A percentile compares a stretch with the other conserved stretches of the same genome.
Conservation (phyloP, 2,797 vertebrate genomes). For the Meriones psammophilus region DNA sequence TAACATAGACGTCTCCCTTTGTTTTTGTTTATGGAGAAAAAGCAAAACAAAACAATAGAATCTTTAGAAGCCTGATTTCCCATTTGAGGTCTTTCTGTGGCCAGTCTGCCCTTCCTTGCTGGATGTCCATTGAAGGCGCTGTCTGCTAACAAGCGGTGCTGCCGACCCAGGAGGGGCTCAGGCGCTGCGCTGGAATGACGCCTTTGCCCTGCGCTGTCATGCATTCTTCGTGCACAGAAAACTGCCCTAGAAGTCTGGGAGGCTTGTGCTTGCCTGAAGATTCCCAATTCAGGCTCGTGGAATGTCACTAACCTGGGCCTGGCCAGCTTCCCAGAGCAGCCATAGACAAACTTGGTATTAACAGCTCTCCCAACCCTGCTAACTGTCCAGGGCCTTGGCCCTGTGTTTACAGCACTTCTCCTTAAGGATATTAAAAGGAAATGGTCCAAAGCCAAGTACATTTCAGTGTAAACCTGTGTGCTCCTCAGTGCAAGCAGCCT, state of each 20-base stretch:
- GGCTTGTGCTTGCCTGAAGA: constrained; percentile 55
- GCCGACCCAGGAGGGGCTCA: not conserved
- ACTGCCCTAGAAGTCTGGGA: constrained; percentile 64
- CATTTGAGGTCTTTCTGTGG: not conserved
- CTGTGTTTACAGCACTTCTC: constrained; percentile 86
- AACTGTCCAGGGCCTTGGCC: constrained; percentile 78
- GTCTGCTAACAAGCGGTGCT: not conserved
- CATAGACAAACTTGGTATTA: constrained; percentile 79
- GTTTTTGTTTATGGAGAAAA: not conserved
- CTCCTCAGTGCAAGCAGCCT: constrained; percentile 84
- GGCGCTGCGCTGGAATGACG: not conserved
- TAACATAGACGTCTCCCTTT: not conserved
- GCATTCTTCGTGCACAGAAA: constrained; percentile 63
- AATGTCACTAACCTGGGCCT: constrained; percentile 73
- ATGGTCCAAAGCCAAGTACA: constrained; percentile 81
- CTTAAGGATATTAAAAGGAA: constrained; percentile 85
- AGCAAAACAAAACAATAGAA: not conserved
- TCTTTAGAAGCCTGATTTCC: not conserved
- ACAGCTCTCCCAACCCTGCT: constrained; percentile 75
- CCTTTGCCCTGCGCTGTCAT: not conserved
- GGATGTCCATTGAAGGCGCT: constrained; percentile 69
- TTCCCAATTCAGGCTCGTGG: constrained; percentile 63
- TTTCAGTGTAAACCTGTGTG: constrained; percentile 86
- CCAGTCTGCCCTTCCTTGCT: accelerated
- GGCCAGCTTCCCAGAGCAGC: constrained; percentile 70